phyloP scores from a whole-genome alignment of 2,113 vertebrate genomes.

The Parotia lawesii region DNA sequence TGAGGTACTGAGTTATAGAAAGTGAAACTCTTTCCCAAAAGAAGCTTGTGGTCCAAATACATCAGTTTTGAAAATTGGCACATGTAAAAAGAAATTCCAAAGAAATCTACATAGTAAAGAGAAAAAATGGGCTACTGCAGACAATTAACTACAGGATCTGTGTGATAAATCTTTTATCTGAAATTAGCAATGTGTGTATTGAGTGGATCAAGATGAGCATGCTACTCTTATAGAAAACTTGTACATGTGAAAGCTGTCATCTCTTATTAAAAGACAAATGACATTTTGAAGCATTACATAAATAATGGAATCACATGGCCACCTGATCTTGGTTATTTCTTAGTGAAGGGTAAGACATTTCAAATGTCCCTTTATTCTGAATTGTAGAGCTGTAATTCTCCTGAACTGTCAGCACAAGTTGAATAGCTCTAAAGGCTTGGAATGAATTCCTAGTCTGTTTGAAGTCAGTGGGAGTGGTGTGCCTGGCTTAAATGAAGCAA shows the following conservation, averaged over 20 bases:
- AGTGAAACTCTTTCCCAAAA: background rate
- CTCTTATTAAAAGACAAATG: slow-evolving; percentile 66
- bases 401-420: background rate
- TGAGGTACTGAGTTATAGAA: background rate
- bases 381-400: slow-evolving; percentile 36
- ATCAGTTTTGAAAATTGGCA: slow-evolving; percentile 31
- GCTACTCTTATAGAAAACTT: slow-evolving; percentile 43
- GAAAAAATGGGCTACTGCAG: background rate
- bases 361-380: slow-evolving; percentile 31
- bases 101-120: slow-evolving; percentile 23
- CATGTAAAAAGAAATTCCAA: slow-evolving; percentile 40
- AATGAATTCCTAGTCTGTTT: background rate
- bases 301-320: slow-evolving; percentile 68
- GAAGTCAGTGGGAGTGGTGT: background rate
- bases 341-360: slow-evolving; percentile 51
- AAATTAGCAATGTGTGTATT: slow-evolving; percentile 32
- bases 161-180: slow-evolving; percentile 44
- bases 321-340: slow-evolving; percentile 68
- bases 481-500: background rate
- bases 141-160: background rate
- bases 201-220: slow-evolving; percentile 60
- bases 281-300: slow-evolving; percentile 65
- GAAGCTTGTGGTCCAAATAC: background rate
- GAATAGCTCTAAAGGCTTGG: background rate
- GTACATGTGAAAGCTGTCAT: slow-evolving; percentile 67